Conservation (phyloP, 2,113 vertebrate species). For the Oxygymnocypris stewartii region DNA sequence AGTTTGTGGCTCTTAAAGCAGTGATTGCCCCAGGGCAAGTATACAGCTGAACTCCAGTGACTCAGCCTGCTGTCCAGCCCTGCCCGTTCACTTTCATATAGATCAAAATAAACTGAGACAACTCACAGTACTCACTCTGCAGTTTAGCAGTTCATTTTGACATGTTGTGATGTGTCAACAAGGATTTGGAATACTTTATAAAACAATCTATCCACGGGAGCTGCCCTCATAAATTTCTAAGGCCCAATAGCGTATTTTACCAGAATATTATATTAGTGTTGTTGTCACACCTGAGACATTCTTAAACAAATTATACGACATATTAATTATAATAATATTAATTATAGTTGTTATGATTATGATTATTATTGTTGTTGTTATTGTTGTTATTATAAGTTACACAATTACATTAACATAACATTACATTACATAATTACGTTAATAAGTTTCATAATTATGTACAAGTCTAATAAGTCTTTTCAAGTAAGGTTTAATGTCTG, state of each 20-base stretch:
- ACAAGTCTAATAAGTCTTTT: too few species aligned
- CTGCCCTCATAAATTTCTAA: not conserved
- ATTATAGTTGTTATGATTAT: too few species aligned
- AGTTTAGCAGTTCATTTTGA: slow-evolving; percentile 8
- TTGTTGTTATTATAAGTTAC: too few species aligned
- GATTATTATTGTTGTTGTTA: too few species aligned
- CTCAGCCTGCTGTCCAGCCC: slow-evolving; percentile 15
- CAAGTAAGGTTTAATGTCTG: too few species aligned
- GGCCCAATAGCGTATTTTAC: not conserved
- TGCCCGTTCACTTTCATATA: slow-evolving; percentile 42
- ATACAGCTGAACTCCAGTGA: slow-evolving; percentile 34
- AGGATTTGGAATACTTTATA: not conserved
- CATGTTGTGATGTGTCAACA: slow-evolving; percentile 21
- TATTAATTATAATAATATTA: too few species aligned
- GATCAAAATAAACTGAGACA: slow-evolving; percentile 29
- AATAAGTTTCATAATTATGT: too few species aligned
- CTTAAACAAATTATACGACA: not conserved
- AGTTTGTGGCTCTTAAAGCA: slow-evolving; percentile 36
- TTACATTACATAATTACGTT: too few species aligned
- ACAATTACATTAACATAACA: too few species aligned
- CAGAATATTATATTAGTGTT: not conserved
- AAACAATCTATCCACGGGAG: not conserved
- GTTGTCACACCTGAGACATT: not conserved
- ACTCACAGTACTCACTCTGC: slow-evolving; percentile 18
- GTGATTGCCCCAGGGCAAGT: slow-evolving; percentile 20